A percentile compares a stretch with the other conserved stretches of the same genome.
Conservation (phyloP, 2,888 invertebrate genomes). For the Drosophila kanekoi region DNA sequence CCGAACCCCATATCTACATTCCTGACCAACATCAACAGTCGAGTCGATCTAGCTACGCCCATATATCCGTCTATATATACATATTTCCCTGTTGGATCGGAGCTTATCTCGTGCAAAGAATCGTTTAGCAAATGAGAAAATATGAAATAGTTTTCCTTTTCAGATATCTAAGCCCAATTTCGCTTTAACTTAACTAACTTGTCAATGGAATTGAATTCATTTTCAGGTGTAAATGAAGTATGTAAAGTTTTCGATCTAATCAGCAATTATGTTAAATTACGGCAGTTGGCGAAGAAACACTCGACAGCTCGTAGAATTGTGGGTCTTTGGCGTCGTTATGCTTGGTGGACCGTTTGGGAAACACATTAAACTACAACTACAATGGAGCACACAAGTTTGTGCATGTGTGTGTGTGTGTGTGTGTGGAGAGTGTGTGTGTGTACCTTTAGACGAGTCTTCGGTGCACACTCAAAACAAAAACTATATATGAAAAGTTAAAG, state of each 20-base stretch:
- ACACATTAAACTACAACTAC: constrained; percentile 1
- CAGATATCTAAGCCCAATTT: too few relatives aligned
- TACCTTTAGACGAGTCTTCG: constrained; percentile 8
- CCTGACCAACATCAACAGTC: too few relatives aligned
- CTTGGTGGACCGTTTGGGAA: constrained; percentile 1
- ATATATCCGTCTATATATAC: too few relatives aligned
- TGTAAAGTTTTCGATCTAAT: constrained; percentile 6
- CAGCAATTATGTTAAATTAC: background rate
- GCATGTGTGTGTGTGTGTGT: background rate
- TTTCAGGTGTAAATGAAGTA: constrained; percentile 7
- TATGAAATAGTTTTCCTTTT: too few relatives aligned
- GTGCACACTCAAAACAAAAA: constrained; percentile 23
- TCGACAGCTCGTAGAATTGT: background rate
- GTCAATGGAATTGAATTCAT: background rate
- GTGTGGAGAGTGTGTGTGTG: constrained; percentile 4
- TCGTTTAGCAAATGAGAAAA: too few relatives aligned
- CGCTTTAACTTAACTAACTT: too few relatives aligned
- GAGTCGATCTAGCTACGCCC: too few relatives aligned
- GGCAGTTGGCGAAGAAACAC: background rate
- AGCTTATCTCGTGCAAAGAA: too few relatives aligned
- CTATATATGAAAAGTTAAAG: constrained; percentile 76
- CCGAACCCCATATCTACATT: too few relatives aligned
- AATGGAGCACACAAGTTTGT: constrained; percentile 8
- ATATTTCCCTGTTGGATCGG: too few relatives aligned
- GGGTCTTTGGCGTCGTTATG: constrained; percentile 1